Evolutionary conservation across 2,797 vertebrate species (phyloP).

Genomic region (Onychomys arenicola): DNA sequence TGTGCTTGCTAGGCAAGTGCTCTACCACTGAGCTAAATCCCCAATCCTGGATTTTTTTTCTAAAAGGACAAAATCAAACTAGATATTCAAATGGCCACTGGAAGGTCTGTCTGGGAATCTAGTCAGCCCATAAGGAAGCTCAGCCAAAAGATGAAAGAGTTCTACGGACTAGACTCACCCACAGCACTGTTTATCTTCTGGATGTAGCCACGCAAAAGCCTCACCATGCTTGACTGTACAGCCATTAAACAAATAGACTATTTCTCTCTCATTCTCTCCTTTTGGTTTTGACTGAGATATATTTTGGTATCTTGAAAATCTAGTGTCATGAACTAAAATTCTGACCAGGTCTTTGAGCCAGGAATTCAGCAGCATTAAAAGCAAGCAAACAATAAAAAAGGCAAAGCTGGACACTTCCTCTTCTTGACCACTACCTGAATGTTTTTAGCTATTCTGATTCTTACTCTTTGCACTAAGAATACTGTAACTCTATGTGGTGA

Average conservation of each 20-base stretch:
- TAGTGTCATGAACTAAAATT: background rate
- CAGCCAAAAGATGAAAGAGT: background rate
- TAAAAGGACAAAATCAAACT: constrained; percentile 4
- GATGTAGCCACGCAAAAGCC: background rate
- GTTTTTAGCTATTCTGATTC: background rate
- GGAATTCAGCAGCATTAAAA: background rate
- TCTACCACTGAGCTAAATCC: no score
- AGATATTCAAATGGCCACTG: background rate
- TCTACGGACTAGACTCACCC: background rate
- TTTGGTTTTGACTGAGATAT: constrained; percentile 34
- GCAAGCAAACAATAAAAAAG: background rate
- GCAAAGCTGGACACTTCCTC: background rate
- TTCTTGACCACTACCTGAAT: background rate
- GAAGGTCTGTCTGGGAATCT: background rate
- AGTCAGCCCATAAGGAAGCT: background rate
- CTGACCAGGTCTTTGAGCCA: background rate
- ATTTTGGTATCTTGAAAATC: constrained; percentile 1
- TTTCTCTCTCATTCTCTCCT: background rate
- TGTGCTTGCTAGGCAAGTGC: no score
- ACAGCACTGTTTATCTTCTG: background rate
- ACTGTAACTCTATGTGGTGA: no score
- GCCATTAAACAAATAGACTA: background rate
- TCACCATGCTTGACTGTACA: background rate
- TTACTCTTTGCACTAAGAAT: background rate
- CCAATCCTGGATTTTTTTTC: no score